phyloP scores from a whole-genome alignment of 1,140 invertebrate genomes.

The Drosophila ohnishii region DNA sequence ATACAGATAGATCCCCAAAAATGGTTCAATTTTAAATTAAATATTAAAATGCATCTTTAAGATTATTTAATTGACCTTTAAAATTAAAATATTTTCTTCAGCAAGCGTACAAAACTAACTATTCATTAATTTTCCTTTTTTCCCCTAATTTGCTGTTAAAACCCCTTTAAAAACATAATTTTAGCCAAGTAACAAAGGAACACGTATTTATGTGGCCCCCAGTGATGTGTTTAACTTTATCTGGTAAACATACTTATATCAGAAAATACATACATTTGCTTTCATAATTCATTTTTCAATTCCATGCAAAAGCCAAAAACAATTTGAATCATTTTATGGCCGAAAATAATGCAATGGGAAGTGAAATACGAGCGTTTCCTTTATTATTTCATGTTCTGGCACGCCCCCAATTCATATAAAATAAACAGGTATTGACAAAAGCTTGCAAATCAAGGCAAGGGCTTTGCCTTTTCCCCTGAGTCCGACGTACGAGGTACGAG shows the following conservation, averaged over 20 bases:
- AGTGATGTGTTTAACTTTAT: slow-evolving; percentile 2
- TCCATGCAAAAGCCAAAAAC: slow-evolving; percentile 43
- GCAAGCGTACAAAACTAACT: not conserved
- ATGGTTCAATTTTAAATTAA: too few species aligned
- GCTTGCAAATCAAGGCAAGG: slow-evolving; percentile 42
- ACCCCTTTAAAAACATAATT: not conserved
- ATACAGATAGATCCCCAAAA: too few species aligned
- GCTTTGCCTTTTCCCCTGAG: slow-evolving; percentile 6
- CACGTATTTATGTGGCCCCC: not conserved
- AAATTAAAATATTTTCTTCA: too few species aligned
- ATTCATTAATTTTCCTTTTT: not conserved
- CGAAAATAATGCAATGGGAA: slow-evolving; percentile 34
- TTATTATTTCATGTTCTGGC: slow-evolving; percentile 43
- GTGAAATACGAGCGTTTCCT: slow-evolving; percentile 47
- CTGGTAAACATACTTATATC: slow-evolving; percentile 24
- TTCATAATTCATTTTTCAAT: slow-evolving; percentile 47
- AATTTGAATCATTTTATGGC: slow-evolving; percentile 44
- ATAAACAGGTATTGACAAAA: slow-evolving; percentile 51
- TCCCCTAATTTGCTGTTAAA: not conserved
- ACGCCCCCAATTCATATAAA: slow-evolving; percentile 48
- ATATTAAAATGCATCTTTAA: too few species aligned
- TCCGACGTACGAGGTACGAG: not conserved
- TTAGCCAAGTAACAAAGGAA: not conserved
- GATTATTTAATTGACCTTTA: too few species aligned
- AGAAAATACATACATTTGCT: slow-evolving; percentile 26